These are phyloP conservation scores for Drosophila villosipedis DNA, from an alignment of 2,888 invertebrate genomes.

Conservation along the genomic window DNA sequence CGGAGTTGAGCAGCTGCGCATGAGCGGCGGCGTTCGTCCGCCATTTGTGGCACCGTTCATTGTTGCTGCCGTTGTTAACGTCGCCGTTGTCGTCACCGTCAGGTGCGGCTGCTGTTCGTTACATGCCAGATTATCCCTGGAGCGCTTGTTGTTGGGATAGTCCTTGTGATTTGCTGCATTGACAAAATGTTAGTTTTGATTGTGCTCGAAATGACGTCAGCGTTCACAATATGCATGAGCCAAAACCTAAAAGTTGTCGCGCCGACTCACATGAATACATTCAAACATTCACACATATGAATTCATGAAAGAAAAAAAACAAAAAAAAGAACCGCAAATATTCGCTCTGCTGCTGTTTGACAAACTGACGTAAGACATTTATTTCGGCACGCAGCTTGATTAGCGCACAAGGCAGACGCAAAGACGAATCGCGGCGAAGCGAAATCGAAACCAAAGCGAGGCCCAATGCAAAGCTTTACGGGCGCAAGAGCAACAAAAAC, in stretches of 20 bases:
- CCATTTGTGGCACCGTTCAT: conserved; percentile 74
- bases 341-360: conserved; percentile 65
- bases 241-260: conserved; percentile 70
- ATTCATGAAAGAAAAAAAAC: conserved; percentile 12
- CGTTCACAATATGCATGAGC: conserved; percentile 21
- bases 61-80: conserved; percentile 74
- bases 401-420: conserved; percentile 49
- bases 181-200: conserved; percentile 7
- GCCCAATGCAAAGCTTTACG: conserved; percentile 50
- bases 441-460: conserved; percentile 45
- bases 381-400: conserved; percentile 74
- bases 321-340: conserved; percentile 55
- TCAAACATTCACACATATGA: conserved; percentile 20
- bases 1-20: conserved; percentile 87
- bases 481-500: neutral
- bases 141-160: conserved; percentile 88
- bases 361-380: conserved; percentile 79
- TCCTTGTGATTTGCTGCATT: conserved; percentile 89
- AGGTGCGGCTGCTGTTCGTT: conserved; percentile 87
- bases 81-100: conserved; percentile 84
- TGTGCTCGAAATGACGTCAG: conserved; percentile 69
- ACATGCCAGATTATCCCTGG: conserved; percentile 89
- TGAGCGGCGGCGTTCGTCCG: conserved; percentile 85
- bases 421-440: conserved; percentile 27
- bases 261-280: conserved; percentile 61